These are phyloP conservation scores for Parnassius glacialis DNA, from an alignment of 2,888 invertebrate genomes.

Conservation along the genomic window DNA sequence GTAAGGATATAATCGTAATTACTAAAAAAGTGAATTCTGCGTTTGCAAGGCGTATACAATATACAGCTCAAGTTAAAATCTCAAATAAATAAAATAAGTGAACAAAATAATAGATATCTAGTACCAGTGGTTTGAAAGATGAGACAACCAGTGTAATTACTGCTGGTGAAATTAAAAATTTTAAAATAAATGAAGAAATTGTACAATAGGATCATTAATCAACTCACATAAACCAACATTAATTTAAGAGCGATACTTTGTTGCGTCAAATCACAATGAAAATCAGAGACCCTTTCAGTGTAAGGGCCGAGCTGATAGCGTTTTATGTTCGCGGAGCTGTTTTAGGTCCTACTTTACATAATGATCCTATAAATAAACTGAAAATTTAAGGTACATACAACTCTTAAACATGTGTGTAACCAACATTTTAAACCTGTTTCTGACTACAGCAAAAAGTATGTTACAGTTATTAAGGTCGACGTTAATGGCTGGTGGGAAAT, in stretches of 20 bases:
- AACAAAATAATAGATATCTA: no score
- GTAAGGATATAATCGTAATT: no score
- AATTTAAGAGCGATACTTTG: constrained; percentile 14
- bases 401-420: constrained; percentile 40
- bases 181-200: no score
- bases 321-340: constrained; percentile 64
- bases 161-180: no score
- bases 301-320: constrained; percentile 56
- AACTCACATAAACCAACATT: constrained; percentile 1
- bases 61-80: no score
- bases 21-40: no score
- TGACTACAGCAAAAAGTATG: constrained; percentile 29
- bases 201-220: no score
- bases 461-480: constrained; percentile 30
- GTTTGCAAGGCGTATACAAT: no score
- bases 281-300: constrained; percentile 41
- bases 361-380: constrained; percentile 55
- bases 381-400: constrained; percentile 42
- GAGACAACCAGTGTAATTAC: no score
- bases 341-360: constrained; percentile 70
- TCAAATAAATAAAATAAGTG: no score
- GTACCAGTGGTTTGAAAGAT: no score
- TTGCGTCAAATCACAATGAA: constrained; percentile 19
- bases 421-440: constrained; percentile 38
- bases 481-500: constrained; percentile 32